A percentile compares a stretch with the other conserved stretches of the same genome.
Evolutionary conservation across 1,140 invertebrate species (phyloP).

Genomic region (Calephelis virginiensis): DNA sequence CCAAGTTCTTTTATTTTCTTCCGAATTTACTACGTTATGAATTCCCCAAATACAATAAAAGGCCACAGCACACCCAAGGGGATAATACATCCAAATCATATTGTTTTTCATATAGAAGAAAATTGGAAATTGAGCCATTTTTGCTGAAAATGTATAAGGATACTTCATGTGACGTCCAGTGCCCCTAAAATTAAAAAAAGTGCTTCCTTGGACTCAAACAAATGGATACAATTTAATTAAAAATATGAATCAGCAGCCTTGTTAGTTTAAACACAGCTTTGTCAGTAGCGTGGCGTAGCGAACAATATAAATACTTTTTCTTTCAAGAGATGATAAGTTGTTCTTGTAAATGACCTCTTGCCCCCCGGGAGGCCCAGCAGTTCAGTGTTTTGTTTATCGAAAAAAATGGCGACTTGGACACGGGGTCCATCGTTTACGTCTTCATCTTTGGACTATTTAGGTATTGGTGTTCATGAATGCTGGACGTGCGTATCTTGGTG

Average conservation of each 20-base stretch:
- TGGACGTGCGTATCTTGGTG: too few species aligned
- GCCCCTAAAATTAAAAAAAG: slow-evolving; percentile 46
- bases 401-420: too few species aligned
- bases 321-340: too few species aligned
- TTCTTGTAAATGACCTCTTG: too few species aligned
- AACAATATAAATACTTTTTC: too few species aligned
- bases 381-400: too few species aligned
- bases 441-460: too few species aligned
- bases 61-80: slow-evolving; percentile 60
- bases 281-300: too few species aligned
- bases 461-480: too few species aligned
- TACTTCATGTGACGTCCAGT: slow-evolving; percentile 83
- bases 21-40: slow-evolving; percentile 79
- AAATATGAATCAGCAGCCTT: neutral
- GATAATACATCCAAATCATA: slow-evolving; percentile 81
- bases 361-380: too few species aligned
- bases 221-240: neutral
- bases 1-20: slow-evolving; percentile 82
- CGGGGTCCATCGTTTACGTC: too few species aligned
- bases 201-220: slow-evolving; percentile 5
- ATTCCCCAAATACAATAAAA: slow-evolving; percentile 82
- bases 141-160: slow-evolving; percentile 85
- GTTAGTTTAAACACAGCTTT: too few species aligned
- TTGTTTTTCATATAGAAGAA: slow-evolving; percentile 81
- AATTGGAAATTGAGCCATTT: slow-evolving; percentile 85